Percentiles rank a stretch among this genome's conserved stretches.
These are phyloP conservation scores for Ypsolopha sequella DNA, from an alignment of 2,888 invertebrate species.

Conservation along the genomic window DNA sequence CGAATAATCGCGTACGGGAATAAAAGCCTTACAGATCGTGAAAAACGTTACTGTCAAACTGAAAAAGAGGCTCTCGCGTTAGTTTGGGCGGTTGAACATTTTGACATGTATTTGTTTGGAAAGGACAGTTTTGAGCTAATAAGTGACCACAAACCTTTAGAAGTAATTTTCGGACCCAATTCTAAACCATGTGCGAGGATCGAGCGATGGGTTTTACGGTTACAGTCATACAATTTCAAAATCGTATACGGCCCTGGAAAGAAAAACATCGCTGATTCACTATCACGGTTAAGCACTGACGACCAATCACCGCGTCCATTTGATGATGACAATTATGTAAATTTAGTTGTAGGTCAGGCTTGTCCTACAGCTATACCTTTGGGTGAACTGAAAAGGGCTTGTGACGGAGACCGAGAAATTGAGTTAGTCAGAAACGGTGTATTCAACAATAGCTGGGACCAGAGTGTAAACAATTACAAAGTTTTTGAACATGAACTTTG, in stretches of 20 bases:
- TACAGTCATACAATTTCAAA: conserved; percentile 15
- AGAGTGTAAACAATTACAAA: conserved; percentile 6
- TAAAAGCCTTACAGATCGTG: conserved; percentile 14
- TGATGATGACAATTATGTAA: background rate
- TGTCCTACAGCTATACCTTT: conserved; percentile 1
- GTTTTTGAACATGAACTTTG: conserved; percentile 21
- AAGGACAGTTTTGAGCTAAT: conserved; percentile 22
- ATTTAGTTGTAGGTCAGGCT: background rate
- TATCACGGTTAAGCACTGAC: conserved; percentile 14
- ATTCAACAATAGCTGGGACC: conserved; percentile 5
- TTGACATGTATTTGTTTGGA: conserved; percentile 16
- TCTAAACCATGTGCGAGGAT: conserved; percentile 19
- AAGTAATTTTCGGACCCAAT: conserved; percentile 14
- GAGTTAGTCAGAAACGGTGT: conserved; percentile 1
- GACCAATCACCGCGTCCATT: too few species aligned
- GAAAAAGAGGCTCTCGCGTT: conserved; percentile 23
- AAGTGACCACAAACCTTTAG: conserved; percentile 19
- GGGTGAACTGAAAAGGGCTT: background rate
- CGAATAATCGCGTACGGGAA: conserved; percentile 20
- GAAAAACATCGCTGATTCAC: conserved; percentile 17
- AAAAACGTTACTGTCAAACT: conserved; percentile 18
- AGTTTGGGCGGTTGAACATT: conserved; percentile 20
- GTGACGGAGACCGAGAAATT: background rate
- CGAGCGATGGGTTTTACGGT: conserved; percentile 18
- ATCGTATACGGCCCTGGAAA: conserved; percentile 15